Percentiles rank a stretch among this genome's conserved stretches.
phyloP scores from a whole-genome alignment of 2,113 vertebrate genomes.

The Muntiacus muntjak region DNA sequence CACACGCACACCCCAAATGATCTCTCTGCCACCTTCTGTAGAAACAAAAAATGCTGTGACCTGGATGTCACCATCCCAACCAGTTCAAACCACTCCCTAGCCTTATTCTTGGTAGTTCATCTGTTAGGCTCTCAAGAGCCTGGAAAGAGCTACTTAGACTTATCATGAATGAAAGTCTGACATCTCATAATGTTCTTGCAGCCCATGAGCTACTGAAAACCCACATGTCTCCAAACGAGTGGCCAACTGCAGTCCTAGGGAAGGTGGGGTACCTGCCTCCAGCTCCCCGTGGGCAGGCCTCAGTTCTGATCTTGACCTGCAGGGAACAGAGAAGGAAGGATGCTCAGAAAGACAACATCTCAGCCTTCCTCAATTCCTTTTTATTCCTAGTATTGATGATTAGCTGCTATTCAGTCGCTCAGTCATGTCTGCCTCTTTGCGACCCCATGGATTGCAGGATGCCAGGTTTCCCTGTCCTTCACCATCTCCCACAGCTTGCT shows the following conservation, averaged over 20 bases:
- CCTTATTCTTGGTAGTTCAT: neutral
- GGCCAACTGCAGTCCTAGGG: neutral
- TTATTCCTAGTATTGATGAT: constrained; percentile 20
- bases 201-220: neutral
- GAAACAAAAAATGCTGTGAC: neutral
- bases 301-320: constrained; percentile 1
- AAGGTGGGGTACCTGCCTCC: neutral
- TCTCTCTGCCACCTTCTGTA: fast-evolving
- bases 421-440: neutral
- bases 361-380: constrained; percentile 41
- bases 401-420: neutral
- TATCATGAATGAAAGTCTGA: neutral
- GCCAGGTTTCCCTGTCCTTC: neutral
- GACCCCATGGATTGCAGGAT: neutral
- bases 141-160: neutral
- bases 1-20: neutral
- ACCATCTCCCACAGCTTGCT: neutral
- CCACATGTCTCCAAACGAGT: neutral
- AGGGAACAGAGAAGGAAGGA: neutral
- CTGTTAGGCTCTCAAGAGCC: neutral
- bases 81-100: neutral
- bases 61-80: neutral
- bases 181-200: neutral
- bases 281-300: neutral
- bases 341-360: neutral